Evolutionary conservation across 1,140 invertebrate genomes (phyloP).

Genomic region (Pseudomyrmex dendroicus): DNA sequence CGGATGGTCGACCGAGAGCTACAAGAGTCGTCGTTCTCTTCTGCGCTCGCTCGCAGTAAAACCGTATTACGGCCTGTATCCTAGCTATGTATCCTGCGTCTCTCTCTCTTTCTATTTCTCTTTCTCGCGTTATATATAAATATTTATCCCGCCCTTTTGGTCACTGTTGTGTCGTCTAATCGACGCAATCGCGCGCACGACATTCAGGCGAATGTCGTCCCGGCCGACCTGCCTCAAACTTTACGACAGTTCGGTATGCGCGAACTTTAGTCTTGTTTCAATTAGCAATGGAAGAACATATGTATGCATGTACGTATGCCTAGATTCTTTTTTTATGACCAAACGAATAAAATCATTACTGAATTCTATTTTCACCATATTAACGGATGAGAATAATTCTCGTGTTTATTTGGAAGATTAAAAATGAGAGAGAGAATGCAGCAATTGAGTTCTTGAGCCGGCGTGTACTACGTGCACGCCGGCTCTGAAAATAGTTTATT

Average conservation of each 20-base stretch:
- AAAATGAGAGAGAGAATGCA: not conserved
- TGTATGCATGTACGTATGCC: too few relatives aligned
- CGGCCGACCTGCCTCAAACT: not conserved
- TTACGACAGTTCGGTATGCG: slow-evolving; percentile 5
- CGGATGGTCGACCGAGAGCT: not conserved
- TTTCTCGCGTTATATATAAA: slow-evolving; percentile 60
- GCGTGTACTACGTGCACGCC: slow-evolving; percentile 37
- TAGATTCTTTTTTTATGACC: not conserved
- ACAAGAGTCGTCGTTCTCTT: slow-evolving; percentile 18
- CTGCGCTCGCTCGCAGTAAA: slow-evolving; percentile 75
- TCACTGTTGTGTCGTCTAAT: slow-evolving; percentile 68
- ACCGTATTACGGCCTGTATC: slow-evolving; percentile 82
- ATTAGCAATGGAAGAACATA: too few relatives aligned
- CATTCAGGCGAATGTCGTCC: not conserved
- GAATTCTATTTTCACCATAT: not conserved
- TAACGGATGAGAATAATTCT: not conserved
- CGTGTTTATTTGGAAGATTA: not conserved
- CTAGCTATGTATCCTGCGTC: slow-evolving; percentile 51
- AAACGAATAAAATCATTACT: not conserved
- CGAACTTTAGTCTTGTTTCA: not conserved
- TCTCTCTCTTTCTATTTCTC: slow-evolving; percentile 22
- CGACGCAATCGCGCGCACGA: slow-evolving; percentile 59
- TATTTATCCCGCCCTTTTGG: slow-evolving; percentile 68
- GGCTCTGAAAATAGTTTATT: slow-evolving; percentile 73
- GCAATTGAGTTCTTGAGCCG: slow-evolving; percentile 29